Base-by-base conservation (phyloP, 92 coral and sea anemone genomes). In the Zoanthus sociatus region DNA sequence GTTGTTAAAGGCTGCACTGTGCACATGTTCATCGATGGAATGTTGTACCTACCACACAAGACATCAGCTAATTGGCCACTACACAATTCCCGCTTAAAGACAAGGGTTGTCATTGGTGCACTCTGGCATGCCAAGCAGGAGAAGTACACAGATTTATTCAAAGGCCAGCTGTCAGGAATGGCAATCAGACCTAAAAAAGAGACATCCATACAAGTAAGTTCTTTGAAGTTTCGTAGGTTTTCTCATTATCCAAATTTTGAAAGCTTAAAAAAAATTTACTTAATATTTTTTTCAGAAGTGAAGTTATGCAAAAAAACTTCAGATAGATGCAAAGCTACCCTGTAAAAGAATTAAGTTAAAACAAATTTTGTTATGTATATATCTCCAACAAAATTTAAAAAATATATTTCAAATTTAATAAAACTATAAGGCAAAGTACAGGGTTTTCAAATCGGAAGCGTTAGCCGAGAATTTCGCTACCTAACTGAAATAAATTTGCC, bases 151-250 rank as follows among this genome's bases (percentile, higher is more conserved):
- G 92, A 95, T 48, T 88, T 83, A 76, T 95, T 97, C 81, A 79
- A 84, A 10, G 99, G 99, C 42, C 93, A 82, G 61, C 88, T 97
- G 74, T 92, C 96, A 47, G 99, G 99, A 48, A 46, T 97, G 90
- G 88, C 92, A 17, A 82, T 97, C 84, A 92, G 93, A 67, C 92
- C 94, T 50, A 92, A 87, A 79, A 96, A 88, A 78, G 73, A 84
- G 0, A 73, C 94, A 26, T 58, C 93, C 45, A 81, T 88, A 78
- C 92, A 93, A 92, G 99, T 97, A 84, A 82, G 88, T 17, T 9
- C 12, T 7, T 10, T 4, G 14, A 21, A 69, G 1, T 5, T 30
- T 30, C 74, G 1, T 1, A 63, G 20, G 8, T 63, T 3, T 20
- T 17, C 5, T 20, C 2, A 7, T n/a, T 2, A 63, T n/a, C 20